Base-by-base conservation (phyloP, 2,888 invertebrate species). In the Drosophila suboccidentalis region DNA sequence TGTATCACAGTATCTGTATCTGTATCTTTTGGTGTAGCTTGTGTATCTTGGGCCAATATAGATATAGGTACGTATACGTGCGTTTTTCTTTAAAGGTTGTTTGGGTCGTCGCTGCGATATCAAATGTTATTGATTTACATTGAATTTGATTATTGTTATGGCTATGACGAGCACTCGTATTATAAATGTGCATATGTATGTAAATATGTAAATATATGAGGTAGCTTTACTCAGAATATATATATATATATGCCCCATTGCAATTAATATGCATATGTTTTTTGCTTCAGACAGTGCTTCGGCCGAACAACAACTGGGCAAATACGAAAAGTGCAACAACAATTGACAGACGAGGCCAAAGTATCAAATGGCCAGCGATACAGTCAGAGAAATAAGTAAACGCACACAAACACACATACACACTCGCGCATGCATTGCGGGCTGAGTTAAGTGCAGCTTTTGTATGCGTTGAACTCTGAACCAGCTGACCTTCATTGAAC, bases 401-500 rank as follows among this genome's bases (percentile, higher is more conserved):
- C 57, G 19, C 57, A 53, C 55, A 50, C 49, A 61, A 61, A 22
- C 22, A 39, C 44, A 59, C 34, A 44, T 10, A 41, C 38, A 26
- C 4, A 46, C 38, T 41, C n/a, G 9, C 13, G 43, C 26, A 43
- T n/a, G 26, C 22, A 51, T 17, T 49, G 5, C 9, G 29, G 39
- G 59, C 44, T 51, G 62, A 43, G 44, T 55, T 54, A 54, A 75
- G 57, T 63, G 79, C 79, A 69, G 75, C 54, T 70, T 66, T 61
- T 51, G 47, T 63, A 47, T 69, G 43, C 47, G 34, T 68, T 92
- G 92, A 92, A 92, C 93, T 92, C 90, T 92, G 92, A 77, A 92
- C 92, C 92, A 75, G 83, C 85, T 91, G 92, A 92, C 92, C 92
- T 90, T 87, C 86, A 85, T 80, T 92, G 90, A 91, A 91, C 91